Percentiles rank a stretch among this genome's conserved stretches.
phyloP scores from a whole-genome alignment of 2,888 invertebrate genomes.

The Amiota minor region DNA sequence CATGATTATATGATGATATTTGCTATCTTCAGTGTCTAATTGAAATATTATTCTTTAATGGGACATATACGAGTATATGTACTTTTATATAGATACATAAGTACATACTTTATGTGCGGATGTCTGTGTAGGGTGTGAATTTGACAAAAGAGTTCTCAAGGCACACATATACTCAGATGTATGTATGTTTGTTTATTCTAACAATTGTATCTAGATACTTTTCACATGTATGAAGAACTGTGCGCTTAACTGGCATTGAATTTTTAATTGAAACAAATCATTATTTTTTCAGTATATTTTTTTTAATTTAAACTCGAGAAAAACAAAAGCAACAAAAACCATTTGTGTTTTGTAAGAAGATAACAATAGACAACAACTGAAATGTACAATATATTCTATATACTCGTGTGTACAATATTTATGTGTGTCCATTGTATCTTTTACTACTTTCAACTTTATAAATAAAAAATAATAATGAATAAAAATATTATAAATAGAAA shows the following conservation, averaged over 20 bases:
- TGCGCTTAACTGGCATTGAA: conserved; percentile 52
- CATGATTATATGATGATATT: too few species aligned
- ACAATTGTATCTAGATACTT: not conserved
- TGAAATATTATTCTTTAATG: conserved; percentile 23
- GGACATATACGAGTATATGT: not conserved
- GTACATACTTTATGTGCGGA: too few species aligned
- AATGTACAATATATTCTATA: not conserved
- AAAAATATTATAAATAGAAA: too few species aligned
- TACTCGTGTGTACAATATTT: not conserved
- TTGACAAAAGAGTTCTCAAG: not conserved
- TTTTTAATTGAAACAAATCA: conserved; percentile 66
- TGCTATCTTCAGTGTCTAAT: not conserved
- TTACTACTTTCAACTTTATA: too few species aligned
- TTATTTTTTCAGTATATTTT: conserved; percentile 56
- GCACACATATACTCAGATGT: not conserved
- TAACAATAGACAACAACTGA: not conserved
- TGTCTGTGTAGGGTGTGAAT: not conserved
- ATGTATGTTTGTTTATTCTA: too few species aligned
- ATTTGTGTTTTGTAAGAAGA: not conserved
- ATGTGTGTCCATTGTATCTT: not conserved
- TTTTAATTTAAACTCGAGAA: conserved; percentile 50
- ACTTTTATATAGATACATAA: too few species aligned
- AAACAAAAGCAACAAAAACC: conserved; percentile 1
- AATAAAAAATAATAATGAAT: too few species aligned
- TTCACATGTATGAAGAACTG: not conserved